These are phyloP conservation scores for Gasterosteus aculeatus DNA, from an alignment of 2,113 vertebrate species.

Conservation along the genomic window DNA sequence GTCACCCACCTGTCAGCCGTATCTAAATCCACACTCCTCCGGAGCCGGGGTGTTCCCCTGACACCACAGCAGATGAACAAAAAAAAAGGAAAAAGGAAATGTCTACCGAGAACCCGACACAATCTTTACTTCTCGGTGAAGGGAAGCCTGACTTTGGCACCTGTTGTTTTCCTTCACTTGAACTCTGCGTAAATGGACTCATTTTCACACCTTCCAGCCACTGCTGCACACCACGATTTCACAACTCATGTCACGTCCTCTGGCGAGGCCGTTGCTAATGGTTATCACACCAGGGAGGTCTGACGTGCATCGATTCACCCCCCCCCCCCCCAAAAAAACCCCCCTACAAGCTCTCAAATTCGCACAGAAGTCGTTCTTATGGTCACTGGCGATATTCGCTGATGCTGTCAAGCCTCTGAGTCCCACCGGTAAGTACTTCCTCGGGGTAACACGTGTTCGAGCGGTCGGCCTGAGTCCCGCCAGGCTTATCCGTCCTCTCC, in stretches of 20 bases:
- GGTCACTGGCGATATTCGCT: constrained; percentile 50
- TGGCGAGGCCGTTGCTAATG: constrained; percentile 60
- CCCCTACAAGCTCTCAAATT: constrained; percentile 30
- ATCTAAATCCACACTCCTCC: constrained; percentile 53
- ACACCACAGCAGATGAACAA: background rate
- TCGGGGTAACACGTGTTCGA: constrained; percentile 56
- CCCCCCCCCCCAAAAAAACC: constrained; percentile 5
- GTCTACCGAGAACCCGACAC: constrained; percentile 13
- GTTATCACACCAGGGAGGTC: constrained; percentile 62
- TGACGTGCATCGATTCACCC: constrained; percentile 61
- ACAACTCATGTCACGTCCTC: constrained; percentile 55
- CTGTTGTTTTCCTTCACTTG: constrained; percentile 47
- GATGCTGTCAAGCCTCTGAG: constrained; percentile 52
- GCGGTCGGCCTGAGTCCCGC: constrained; percentile 32
- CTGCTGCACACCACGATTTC: constrained; percentile 35
- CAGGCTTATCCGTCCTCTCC: constrained; percentile 64
- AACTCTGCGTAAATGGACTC: constrained; percentile 55
- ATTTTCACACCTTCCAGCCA: constrained; percentile 63
- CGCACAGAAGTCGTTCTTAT: constrained; percentile 32
- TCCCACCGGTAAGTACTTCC: constrained; percentile 54
- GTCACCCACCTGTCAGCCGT: constrained; percentile 52
- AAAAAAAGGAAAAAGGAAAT: constrained; percentile 8
- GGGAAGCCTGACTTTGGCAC: constrained; percentile 48
- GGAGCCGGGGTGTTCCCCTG: constrained; percentile 41
- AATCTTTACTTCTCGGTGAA: constrained; percentile 39